Evolutionary conservation across 2,113 vertebrate species (phyloP), one percentile per base, ranked within the genome.

Genomic region (Alosa alosa): DNA sequence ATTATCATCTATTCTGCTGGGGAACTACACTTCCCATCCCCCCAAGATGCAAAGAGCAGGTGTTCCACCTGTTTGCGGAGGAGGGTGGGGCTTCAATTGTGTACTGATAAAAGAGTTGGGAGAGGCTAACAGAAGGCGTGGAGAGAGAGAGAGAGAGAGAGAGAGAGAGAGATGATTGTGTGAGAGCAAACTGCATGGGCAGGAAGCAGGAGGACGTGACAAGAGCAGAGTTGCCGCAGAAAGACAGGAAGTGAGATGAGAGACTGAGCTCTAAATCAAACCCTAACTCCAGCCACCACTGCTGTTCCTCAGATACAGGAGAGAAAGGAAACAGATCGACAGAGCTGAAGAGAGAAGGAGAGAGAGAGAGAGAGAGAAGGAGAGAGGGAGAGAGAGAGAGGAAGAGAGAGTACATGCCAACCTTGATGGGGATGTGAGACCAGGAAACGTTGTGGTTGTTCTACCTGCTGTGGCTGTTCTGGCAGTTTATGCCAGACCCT

Each of bases 281-380:
- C 31, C 31, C 9, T 9, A 10, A n/a, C 4, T 1, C 22, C 64
- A 13, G 31, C 13, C 13, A 78, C 72, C 13, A 11, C 68, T 36
- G 72, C 72, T 75, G 31, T 25, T 36, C 10, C 8, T 75, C 25
- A 3, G 10, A 13, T 1, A 31, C 68, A 75, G 7, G 5, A 64
- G 20, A 7, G n/a, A 22, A 1, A 25, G 60, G 60, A 64, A 6
- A 22, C 1, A 64, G 22, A n/a, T 31, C 6, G 31, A 75, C 25
- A 39, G 9, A 39, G 36, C 72, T 39, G 36, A 39, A 18, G 72
- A 36, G 31, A 15, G 10, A 84, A 68, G 72, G 41, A 44, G 36
- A 68, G 81, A 83, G 49, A 78, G 36, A n/a, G 31, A 82, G 49
- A 84, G 49, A 82, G 81, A 55, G 81, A 60, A 39, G 41, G 22